phyloP scores from a whole-genome alignment of 2,113 vertebrate genomes.

The Nibea albiflora region DNA sequence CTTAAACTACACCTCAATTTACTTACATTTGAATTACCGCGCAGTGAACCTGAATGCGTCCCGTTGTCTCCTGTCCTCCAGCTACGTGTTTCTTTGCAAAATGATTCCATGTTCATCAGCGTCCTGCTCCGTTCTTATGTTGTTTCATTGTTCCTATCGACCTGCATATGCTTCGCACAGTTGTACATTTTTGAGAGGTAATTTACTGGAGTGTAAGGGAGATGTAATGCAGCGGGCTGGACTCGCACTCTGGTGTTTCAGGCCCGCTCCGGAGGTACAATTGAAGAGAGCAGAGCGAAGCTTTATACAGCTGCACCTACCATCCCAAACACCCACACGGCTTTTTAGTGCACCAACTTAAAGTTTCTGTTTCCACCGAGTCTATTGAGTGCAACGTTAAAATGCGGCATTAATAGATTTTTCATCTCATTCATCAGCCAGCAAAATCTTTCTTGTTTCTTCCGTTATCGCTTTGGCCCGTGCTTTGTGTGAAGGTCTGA shows the following conservation, averaged over 20 bases:
- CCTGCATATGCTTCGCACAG: not conserved
- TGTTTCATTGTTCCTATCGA: constrained; percentile 6
- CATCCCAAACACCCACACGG: not conserved
- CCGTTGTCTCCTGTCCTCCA: not conserved
- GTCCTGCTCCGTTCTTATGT: not conserved
- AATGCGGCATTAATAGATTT: constrained; percentile 45
- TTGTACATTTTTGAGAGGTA: constrained; percentile 20
- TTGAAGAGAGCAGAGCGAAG: constrained; percentile 19
- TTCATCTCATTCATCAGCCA: constrained; percentile 49
- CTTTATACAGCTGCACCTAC: not conserved
- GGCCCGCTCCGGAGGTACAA: constrained; percentile 18
- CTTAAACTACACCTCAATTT: constrained; percentile 6
- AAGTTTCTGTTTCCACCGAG: constrained; percentile 19
- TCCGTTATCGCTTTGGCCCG: constrained; percentile 43
- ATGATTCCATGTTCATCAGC: not conserved
- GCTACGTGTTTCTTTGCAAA: not conserved
- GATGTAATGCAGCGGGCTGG: not conserved
- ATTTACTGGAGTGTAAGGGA: constrained; percentile 6
- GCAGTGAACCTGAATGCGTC: not conserved
- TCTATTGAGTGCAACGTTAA: constrained; percentile 24
- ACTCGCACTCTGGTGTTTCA: not conserved
- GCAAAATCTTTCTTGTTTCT: constrained; percentile 23
- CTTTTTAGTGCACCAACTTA: constrained; percentile 13
- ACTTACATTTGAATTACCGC: not conserved
- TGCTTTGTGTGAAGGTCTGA: constrained; percentile 26